Conservation (phyloP, 2,113 vertebrate genomes). For the Garra rufa region DNA sequence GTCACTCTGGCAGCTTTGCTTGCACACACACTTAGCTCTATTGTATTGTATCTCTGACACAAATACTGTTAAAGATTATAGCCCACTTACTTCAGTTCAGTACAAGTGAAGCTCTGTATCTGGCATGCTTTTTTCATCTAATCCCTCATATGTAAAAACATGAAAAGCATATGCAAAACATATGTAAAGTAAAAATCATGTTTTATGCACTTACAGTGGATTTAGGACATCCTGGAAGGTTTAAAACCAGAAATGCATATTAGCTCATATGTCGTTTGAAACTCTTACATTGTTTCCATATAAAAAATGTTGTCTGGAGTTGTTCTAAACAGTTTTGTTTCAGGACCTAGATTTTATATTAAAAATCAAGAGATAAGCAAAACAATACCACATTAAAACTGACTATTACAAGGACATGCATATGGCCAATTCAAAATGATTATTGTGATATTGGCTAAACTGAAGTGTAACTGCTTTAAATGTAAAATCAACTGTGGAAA, state of each 20-base stretch:
- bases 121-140: neutral
- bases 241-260: neutral
- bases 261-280: neutral
- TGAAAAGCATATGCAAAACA: no score
- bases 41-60: neutral
- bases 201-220: neutral
- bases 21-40: neutral
- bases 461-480: neutral
- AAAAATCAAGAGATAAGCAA: no score
- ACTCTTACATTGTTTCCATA: neutral
- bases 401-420: neutral
- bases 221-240: neutral
- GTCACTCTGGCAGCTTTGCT: constrained; percentile 47
- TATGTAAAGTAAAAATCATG: neutral
- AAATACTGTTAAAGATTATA: neutral
- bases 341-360: neutral
- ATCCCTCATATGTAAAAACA: no score
- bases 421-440: neutral
- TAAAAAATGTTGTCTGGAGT: neutral
- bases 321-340: no score
- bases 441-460: neutral
- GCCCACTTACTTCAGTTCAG: neutral
- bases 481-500: neutral
- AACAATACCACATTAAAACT: neutral
- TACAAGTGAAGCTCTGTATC: neutral